Conservation (phyloP, 2,113 vertebrate genomes). For the Bufo gargarizans region DNA sequence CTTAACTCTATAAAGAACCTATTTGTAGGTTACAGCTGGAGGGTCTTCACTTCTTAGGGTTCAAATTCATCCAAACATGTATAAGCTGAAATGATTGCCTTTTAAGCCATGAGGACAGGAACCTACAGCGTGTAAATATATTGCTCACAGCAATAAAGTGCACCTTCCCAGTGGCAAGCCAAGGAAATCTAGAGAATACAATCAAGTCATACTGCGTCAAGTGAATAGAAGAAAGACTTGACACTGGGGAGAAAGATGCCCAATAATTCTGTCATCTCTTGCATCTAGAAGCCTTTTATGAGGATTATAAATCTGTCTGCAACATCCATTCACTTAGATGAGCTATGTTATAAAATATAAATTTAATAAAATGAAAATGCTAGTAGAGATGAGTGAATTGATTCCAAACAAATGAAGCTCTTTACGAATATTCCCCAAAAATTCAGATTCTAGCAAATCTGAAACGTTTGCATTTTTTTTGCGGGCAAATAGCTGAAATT, state of each 20-base stretch:
- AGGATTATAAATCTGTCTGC: constrained; percentile 32
- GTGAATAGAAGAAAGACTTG: constrained; percentile 26
- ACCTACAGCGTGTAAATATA: constrained; percentile 48
- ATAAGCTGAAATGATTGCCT: constrained; percentile 45
- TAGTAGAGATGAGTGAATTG: background rate
- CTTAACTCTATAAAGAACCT: constrained; percentile 14
- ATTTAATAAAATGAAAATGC: background rate
- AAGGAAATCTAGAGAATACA: constrained; percentile 28
- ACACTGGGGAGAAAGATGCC: constrained; percentile 13
- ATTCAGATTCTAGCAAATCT: too few relatives aligned
- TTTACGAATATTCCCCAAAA: too few relatives aligned
- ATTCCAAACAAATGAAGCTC: too few relatives aligned
- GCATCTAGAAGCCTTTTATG: constrained; percentile 20
- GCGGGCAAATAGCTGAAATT: too few relatives aligned
- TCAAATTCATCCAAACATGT: constrained; percentile 41
- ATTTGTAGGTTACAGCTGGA: constrained; percentile 28
- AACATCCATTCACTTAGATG: background rate
- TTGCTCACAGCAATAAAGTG: constrained; percentile 53
- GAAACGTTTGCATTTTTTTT: too few relatives aligned
- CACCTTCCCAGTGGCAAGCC: constrained; percentile 28
- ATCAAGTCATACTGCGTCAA: constrained; percentile 37
- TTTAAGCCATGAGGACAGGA: constrained; percentile 23
- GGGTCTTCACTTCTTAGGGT: constrained; percentile 6
- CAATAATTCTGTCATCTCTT: constrained; percentile 29
- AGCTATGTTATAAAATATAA: background rate